phyloP scores from a whole-genome alignment of 2,888 invertebrate species.

The Anthophora plumipes region DNA sequence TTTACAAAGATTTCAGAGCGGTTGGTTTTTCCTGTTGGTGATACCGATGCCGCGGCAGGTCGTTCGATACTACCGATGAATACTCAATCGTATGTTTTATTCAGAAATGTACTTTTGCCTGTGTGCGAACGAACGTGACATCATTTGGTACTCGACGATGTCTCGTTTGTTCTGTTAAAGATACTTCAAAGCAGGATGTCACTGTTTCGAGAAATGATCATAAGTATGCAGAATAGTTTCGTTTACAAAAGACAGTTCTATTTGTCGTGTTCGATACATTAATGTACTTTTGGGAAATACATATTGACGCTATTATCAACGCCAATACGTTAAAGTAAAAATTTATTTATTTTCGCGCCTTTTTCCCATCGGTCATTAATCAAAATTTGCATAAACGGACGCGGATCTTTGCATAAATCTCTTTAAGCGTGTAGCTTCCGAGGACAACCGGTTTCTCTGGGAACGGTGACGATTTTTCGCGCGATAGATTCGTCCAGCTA shows the following conservation, averaged over 20 bases:
- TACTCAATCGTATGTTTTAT: constrained; percentile 50
- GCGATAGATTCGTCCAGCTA: not conserved
- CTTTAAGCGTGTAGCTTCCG: not conserved
- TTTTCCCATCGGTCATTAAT: not conserved
- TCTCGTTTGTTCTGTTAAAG: not conserved
- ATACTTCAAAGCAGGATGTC: not conserved
- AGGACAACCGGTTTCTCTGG: constrained; percentile 21
- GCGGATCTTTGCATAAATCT: constrained; percentile 18
- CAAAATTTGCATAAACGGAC: constrained; percentile 9
- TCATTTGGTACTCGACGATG: constrained; percentile 22
- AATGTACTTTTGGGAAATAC: too few relatives aligned
- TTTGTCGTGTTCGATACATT: too few relatives aligned
- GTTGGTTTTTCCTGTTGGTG: constrained; percentile 13
- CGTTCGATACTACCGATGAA: constrained; percentile 25
- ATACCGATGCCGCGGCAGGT: not conserved
- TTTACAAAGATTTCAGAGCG: not conserved
- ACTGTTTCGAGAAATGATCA: not conserved
- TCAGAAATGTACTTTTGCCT: constrained; percentile 28
- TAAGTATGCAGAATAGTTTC: too few relatives aligned
- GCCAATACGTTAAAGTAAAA: not conserved
- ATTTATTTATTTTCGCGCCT: not conserved
- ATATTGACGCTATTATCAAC: too few relatives aligned
- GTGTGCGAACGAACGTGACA: constrained; percentile 35
- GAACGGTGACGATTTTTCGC: not conserved
- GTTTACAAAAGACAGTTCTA: too few relatives aligned